Percentiles rank a stretch among this genome's conserved stretches.
Evolutionary conservation across 2,797 vertebrate species (phyloP).

Genomic region (Xenentodon cancila): DNA sequence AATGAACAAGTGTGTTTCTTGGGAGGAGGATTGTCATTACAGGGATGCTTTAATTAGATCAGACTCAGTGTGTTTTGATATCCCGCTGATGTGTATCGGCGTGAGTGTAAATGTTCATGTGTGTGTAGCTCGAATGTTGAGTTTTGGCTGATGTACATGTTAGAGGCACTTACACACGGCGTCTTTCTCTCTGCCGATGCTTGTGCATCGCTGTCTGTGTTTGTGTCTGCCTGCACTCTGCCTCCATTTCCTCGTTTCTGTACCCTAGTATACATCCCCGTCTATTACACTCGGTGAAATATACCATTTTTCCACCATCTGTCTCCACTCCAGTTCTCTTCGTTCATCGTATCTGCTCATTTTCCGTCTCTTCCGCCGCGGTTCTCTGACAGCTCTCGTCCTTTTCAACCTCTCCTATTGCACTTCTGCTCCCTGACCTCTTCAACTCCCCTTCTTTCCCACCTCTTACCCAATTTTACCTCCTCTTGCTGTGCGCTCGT

Average conservation of each 20-base stretch:
- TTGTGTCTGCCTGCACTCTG: constrained; percentile 33
- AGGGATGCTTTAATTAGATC: constrained; percentile 82
- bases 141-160: constrained; percentile 40
- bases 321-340: constrained; percentile 13
- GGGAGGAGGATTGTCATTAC: constrained; percentile 76
- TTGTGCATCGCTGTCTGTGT: constrained; percentile 55
- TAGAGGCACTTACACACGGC: constrained; percentile 33
- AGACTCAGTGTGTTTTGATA: constrained; percentile 75
- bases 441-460: constrained; percentile 19
- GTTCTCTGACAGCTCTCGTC: constrained; percentile 22
- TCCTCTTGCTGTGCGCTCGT: constrained; percentile 28
- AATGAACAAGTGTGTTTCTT: constrained; percentile 75
- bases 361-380: constrained; percentile 20
- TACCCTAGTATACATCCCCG: constrained; percentile 22
- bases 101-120: constrained; percentile 32
- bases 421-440: constrained; percentile 41
- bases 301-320: constrained; percentile 24
- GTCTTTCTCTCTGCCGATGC: constrained; percentile 39
- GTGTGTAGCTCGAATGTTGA: constrained; percentile 27
- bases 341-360: constrained; percentile 23
- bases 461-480: constrained; percentile 22
- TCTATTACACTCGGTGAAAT: constrained; percentile 28
- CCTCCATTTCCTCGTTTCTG: constrained; percentile 35
- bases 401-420: constrained; percentile 17
- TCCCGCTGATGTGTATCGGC: constrained; percentile 43